These are phyloP conservation scores for Helicoverpa armigera DNA, from an alignment of 1,140 invertebrate genomes.

Conservation along the genomic window DNA sequence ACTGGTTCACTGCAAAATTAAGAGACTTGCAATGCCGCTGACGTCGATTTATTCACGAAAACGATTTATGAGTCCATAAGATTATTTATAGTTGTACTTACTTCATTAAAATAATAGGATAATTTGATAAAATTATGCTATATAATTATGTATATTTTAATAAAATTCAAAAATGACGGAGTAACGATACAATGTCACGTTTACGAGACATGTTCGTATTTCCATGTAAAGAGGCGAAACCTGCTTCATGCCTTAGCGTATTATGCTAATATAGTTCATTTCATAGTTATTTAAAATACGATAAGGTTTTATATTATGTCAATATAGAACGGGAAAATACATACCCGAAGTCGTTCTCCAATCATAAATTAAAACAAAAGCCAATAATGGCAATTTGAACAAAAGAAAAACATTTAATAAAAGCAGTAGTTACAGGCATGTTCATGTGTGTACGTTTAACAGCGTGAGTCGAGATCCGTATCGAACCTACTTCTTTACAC, in stretches of 20 bases:
- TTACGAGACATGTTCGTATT: constrained; percentile 2
- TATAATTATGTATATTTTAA: constrained; percentile 15
- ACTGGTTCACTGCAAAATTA: too few species aligned
- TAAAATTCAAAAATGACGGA: constrained; percentile 5
- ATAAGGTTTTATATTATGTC: not conserved
- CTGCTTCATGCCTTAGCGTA: not conserved
- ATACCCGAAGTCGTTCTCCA: constrained; percentile 9
- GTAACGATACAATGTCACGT: constrained; percentile 24
- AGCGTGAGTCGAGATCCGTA: constrained; percentile 70
- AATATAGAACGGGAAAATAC: not conserved
- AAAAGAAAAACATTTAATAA: constrained; percentile 58
- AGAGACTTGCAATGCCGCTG: too few species aligned
- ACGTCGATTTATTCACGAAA: too few species aligned
- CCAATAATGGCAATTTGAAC: constrained; percentile 38
- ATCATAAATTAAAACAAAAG: constrained; percentile 46
- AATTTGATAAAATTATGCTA: constrained; percentile 1
- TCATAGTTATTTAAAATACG: constrained; percentile 25
- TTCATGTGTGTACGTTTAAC: constrained; percentile 69
- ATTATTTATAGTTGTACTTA: constrained; percentile 18
- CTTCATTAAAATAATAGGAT: constrained; percentile 24
- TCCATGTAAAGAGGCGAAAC: constrained; percentile 19
- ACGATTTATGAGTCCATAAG: constrained; percentile 1
- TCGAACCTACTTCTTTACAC: constrained; percentile 67
- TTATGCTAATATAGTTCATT: constrained; percentile 26
- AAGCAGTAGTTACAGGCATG: constrained; percentile 72